Conservation (phyloP, 1,140 invertebrate species). For the Rhynchophorus ferrugineus region DNA sequence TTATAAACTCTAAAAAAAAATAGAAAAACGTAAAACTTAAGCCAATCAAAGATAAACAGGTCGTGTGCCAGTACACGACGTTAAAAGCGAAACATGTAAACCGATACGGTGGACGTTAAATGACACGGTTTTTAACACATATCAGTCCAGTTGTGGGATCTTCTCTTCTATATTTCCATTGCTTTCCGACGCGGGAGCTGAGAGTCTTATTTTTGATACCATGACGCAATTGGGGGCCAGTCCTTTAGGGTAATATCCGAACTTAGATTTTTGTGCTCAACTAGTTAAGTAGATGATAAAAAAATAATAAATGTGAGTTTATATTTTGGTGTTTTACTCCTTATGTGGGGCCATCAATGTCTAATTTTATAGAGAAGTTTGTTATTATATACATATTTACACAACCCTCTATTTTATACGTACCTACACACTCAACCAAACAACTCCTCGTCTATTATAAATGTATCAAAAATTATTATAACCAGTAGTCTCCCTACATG, state of each 20-base stretch:
- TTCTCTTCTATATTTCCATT: too few species aligned
- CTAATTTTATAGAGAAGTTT: background rate
- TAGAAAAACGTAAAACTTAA: background rate
- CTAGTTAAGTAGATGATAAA: conserved; percentile 26
- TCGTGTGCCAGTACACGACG: background rate
- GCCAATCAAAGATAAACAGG: too few species aligned
- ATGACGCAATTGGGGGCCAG: conserved; percentile 31
- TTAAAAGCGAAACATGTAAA: background rate
- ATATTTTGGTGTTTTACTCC: conserved; percentile 26
- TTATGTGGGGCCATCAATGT: conserved; percentile 11
- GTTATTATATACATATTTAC: background rate
- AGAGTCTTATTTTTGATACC: conserved; percentile 36
- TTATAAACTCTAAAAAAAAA: background rate
- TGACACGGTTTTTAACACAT: conserved; percentile 7
- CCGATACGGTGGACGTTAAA: background rate
- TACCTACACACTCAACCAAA: background rate
- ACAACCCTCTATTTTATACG: background rate
- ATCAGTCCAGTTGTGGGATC: conserved; percentile 17
- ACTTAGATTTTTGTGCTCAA: conserved; percentile 33
- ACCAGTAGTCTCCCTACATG: too few species aligned
- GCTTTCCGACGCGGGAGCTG: too few species aligned
- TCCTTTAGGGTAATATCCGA: conserved; percentile 23
- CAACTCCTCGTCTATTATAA: too few species aligned
- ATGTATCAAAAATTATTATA: too few species aligned
- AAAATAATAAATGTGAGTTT: conserved; percentile 26